These are phyloP conservation scores for Rhinoraja longicauda DNA, from an alignment of 2,797 vertebrate species.

Conservation along the genomic window DNA sequence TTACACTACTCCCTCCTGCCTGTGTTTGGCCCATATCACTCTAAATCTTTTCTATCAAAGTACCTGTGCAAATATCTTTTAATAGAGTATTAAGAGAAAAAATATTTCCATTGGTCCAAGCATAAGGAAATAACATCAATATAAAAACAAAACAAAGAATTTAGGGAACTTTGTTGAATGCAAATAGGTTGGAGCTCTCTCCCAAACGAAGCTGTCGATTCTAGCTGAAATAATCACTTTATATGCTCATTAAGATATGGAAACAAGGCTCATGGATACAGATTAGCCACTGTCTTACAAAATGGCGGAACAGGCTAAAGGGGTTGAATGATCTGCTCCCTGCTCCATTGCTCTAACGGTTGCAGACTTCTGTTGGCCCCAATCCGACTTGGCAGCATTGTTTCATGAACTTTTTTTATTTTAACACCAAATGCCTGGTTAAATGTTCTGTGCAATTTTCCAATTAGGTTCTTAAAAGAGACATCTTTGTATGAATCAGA, in stretches of 20 bases:
- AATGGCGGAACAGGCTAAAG: background rate
- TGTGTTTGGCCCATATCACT: too few species aligned
- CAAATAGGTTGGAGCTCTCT: background rate
- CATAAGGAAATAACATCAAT: too few species aligned
- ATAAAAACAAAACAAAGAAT: too few species aligned
- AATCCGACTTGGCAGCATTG: background rate
- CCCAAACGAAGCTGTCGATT: background rate
- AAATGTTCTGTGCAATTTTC: background rate
- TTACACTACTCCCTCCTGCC: too few species aligned
- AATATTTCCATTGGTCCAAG: too few species aligned
- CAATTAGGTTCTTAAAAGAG: background rate
- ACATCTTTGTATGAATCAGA: background rate
- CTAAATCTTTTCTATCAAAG: too few species aligned
- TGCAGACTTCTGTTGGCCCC: background rate
- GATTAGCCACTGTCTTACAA: background rate
- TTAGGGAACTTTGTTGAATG: background rate
- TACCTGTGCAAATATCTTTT: too few species aligned
- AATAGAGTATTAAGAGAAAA: too few species aligned
- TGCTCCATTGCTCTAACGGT: background rate
- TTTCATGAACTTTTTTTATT: background rate
- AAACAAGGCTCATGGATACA: background rate
- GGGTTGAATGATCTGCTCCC: background rate
- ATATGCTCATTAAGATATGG: background rate
- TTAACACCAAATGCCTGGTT: background rate
- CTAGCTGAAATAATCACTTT: background rate